Percentiles rank a stretch among this genome's conserved stretches.
phyloP scores from a whole-genome alignment of 1,140 invertebrate genomes.

The Sminthurides bifidus region DNA sequence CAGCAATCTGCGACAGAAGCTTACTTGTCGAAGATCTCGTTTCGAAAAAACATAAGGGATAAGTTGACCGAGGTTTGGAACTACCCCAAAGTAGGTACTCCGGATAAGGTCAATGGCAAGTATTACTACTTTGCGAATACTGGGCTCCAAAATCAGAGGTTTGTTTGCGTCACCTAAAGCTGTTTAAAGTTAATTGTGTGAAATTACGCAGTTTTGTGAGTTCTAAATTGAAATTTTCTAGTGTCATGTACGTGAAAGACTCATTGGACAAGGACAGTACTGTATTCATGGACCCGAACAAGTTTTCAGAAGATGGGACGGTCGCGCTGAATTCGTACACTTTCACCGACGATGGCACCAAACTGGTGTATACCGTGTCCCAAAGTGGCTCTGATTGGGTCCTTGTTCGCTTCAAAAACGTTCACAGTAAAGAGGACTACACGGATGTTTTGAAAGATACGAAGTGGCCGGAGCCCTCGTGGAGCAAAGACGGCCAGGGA shows the following conservation, averaged over 20 bases:
- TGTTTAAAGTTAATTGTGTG: background rate
- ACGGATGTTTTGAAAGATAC: conserved; percentile 44
- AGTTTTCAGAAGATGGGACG: conserved; percentile 46
- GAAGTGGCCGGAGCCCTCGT: conserved; percentile 47
- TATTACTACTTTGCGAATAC: conserved; percentile 65
- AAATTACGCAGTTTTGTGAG: background rate
- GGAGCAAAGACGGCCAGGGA: conserved; percentile 50
- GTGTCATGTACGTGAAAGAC: conserved; percentile 48
- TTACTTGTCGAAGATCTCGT: conserved; percentile 63
- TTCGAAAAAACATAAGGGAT: conserved; percentile 57
- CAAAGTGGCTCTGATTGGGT: conserved; percentile 51
- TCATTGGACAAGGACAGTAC: conserved; percentile 37
- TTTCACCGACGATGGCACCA: conserved; percentile 47
- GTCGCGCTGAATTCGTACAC: conserved; percentile 36
- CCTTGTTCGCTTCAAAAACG: conserved; percentile 38
- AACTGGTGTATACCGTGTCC: conserved; percentile 46
- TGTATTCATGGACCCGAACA: conserved; percentile 53
- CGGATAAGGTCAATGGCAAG: conserved; percentile 68
- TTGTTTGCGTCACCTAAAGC: background rate
- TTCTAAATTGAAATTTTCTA: conserved; percentile 34
- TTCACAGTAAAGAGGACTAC: conserved; percentile 40
- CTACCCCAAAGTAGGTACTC: conserved; percentile 77
- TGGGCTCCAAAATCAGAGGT: conserved; percentile 14
- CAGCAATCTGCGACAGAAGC: no score
- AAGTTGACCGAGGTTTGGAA: conserved; percentile 84